phyloP scores from a whole-genome alignment of 2,797 vertebrate genomes.

The Cossypha heuglini region DNA sequence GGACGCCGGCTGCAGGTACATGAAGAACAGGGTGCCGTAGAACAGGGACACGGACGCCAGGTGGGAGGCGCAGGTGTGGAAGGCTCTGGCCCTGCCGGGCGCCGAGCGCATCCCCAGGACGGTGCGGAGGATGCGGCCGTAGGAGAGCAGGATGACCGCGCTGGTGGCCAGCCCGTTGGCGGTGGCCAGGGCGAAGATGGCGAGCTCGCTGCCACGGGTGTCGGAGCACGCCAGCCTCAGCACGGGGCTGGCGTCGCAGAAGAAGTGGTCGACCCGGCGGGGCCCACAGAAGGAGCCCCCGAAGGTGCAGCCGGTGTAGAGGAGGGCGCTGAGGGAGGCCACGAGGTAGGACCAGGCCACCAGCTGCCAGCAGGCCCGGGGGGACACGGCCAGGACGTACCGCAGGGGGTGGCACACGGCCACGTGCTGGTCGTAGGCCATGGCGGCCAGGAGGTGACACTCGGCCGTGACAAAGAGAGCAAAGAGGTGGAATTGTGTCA shows the following conservation, averaged over 20 bases:
- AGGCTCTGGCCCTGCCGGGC: neutral
- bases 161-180: neutral
- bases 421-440: slow-evolving; percentile 33
- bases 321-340: neutral
- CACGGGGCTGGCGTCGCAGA: neutral
- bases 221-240: neutral
- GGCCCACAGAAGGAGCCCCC: neutral
- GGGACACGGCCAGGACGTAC: neutral
- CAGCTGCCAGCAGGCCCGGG: neutral
- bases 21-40: neutral
- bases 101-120: neutral
- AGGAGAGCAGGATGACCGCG: neutral
- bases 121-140: neutral
- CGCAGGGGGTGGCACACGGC: slow-evolving; percentile 4
- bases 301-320: neutral
- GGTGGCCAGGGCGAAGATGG: accelerated
- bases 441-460: slow-evolving; percentile 15
- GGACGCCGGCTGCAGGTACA: slow-evolving; percentile 13
- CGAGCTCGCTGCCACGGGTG: neutral
- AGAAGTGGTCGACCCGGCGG: accelerated
- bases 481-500: neutral
- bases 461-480: neutral
- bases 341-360: neutral
- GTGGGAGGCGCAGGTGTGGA: slow-evolving; percentile 44
- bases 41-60: neutral